Base-by-base conservation (phyloP, 1,140 invertebrate species). In the Copidosoma floridanum region DNA sequence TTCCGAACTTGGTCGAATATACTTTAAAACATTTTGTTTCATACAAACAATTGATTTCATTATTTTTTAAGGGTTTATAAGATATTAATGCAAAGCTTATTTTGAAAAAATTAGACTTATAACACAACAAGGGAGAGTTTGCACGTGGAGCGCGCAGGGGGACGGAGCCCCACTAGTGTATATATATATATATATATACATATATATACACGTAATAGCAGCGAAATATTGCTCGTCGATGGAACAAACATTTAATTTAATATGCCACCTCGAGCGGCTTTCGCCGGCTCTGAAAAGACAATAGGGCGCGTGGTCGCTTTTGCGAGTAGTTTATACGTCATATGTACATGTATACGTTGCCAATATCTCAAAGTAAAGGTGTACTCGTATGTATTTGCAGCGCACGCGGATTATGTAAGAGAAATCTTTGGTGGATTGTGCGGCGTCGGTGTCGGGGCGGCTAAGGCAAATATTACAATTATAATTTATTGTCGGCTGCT, bases 201-300 rank as follows among this genome's bases (percentile, higher is more conserved):
- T 51, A 32, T 32, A 32, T 32, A 32, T 51, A n/a, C 32, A 20
- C 32, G 32, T 20, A 23, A 21, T 6, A 5, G 26, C 26, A 5
- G n/a, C 26, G 23, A 37, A 37, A 51, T 37, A 37, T 37, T 51
- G 32, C 48, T 21, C 48, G 48, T 35, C 48, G 48, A 37, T 50
- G 16, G 1, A 29, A 14, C 35, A 50, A 57, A 50, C 46, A 40
- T 57, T 48, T 35, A 57, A 48, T 48, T 56, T 47, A 47, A 56
- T 56, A 47, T 47, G 43, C 27, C 20, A 46, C 8, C 40, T 32
- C n/a, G n/a, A n/a, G n/a, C n/a, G n/a, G n/a, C n/a, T 46, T 44
- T 29, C 20, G 18, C 2, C 29, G 7, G 51, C 21, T 3, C n/a
- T 16, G 8, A n/a, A n/a, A 37, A 46, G 26, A 57, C 46, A 57